Conservation (phyloP, 2,888 invertebrate genomes). For the Thecophora atra region DNA sequence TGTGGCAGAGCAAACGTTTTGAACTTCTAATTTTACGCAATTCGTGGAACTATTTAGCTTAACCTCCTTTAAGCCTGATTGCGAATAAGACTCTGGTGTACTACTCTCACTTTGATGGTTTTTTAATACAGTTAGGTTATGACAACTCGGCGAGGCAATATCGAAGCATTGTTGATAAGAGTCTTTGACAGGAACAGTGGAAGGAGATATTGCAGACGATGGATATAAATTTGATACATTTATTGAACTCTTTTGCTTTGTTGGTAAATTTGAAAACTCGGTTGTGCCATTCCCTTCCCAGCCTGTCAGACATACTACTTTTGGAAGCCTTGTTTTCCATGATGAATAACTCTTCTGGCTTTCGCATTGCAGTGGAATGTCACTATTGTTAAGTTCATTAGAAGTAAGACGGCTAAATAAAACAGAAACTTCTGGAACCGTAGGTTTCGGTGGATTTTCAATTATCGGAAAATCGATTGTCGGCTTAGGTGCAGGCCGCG, state of each 20-base stretch:
- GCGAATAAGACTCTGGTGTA: conserved; percentile 21
- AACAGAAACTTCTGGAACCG: conserved; percentile 49
- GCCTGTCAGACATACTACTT: conserved; percentile 52
- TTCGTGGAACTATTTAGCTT: background rate
- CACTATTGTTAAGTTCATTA: background rate
- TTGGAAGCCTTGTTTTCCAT: conserved; percentile 62
- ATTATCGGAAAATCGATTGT: conserved; percentile 46
- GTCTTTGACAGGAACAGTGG: conserved; percentile 22
- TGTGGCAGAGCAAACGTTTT: conserved; percentile 60
- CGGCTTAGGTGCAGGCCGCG: conserved; percentile 59
- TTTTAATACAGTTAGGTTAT: background rate
- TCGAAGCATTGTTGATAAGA: conserved; percentile 38
- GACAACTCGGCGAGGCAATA: conserved; percentile 18
- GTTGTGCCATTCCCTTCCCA: conserved; percentile 1
- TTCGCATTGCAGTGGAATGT: conserved; percentile 18
- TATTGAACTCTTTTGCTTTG: conserved; percentile 18
- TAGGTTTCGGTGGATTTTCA: conserved; percentile 41
- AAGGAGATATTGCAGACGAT: conserved; percentile 30
- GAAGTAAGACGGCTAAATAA: conserved; percentile 36
- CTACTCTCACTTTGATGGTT: conserved; percentile 23
- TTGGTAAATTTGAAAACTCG: background rate
- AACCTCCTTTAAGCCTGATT: background rate
- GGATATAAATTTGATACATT: conserved; percentile 46
- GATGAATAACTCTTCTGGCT: conserved; percentile 48
- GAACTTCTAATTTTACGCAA: conserved; percentile 42